Percentiles rank a stretch among this genome's conserved stretches.
Conservation (phyloP, 2,113 vertebrate species). For the Pollimyrus isidori region DNA sequence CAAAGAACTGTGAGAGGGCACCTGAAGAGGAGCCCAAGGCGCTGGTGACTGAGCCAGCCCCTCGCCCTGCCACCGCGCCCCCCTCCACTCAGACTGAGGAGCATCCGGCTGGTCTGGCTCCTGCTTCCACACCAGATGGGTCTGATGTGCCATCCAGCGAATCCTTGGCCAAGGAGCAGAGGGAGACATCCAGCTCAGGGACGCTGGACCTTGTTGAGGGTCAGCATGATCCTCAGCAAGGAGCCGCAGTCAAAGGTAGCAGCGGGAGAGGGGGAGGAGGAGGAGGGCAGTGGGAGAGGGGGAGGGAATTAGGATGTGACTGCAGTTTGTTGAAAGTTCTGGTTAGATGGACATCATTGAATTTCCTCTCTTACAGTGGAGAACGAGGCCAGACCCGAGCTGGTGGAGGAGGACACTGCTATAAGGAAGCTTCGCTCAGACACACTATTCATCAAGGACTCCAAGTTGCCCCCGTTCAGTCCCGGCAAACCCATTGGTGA, state of each 20-base stretch:
- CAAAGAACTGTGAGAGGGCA: conserved; percentile 30
- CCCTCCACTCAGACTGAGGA: not conserved
- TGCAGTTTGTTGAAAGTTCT: not conserved
- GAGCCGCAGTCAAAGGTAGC: conserved; percentile 29
- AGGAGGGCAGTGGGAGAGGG: too few relatives aligned
- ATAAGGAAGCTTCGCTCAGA: conserved; percentile 38
- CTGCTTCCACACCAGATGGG: not conserved
- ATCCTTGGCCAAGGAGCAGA: not conserved
- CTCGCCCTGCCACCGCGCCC: not conserved
- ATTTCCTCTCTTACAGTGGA: conserved; percentile 26
- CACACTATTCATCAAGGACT: conserved; percentile 24
- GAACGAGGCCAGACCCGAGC: conserved; percentile 26
- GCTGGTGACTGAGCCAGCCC: not conserved
- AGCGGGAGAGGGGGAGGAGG: not conserved
- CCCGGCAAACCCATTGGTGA: conserved; percentile 52
- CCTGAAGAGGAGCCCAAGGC: conserved; percentile 15
- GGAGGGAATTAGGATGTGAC: not conserved
- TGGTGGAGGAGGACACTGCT: conserved; percentile 19
- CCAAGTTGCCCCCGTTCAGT: conserved; percentile 44
- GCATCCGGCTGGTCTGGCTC: not conserved
- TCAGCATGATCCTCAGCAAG: not conserved
- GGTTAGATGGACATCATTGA: not conserved
- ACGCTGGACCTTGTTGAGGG: not conserved
- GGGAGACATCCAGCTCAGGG: not conserved
- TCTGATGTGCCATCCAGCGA: not conserved